Base-by-base conservation (phyloP, 2,113 vertebrate species). In the Glareola pratincola region DNA sequence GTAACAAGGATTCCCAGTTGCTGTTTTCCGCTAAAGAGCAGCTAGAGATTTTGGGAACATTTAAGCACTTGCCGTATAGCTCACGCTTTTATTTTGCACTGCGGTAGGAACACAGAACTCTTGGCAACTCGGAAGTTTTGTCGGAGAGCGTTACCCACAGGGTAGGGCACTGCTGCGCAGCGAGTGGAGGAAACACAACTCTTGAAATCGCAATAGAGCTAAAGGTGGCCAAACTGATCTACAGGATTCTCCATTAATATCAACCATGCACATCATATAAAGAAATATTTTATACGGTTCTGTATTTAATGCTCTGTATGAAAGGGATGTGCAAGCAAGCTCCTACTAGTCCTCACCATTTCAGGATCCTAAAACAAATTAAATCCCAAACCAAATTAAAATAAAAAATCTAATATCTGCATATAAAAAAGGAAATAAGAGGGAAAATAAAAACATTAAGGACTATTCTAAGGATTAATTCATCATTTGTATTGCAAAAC, bases 401-500 rank as follows among this genome's bases (percentile, higher is more conserved):
- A 24, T 4, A 7, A 48, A 71, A 68, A 69, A 82, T 18, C 26
- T 29, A 56, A 27, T 21, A 89, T 62, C 43, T 62, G 32, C 64
- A 89, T 22, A 48, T 34, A 24, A 51, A 83, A 90, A 60, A 72
- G 13, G 9, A 92, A 68, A 14, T 14, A 89, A 85, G 36, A 72
- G 6, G 75, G 34, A 69, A 95, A 92, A 92, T 24, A 88, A 86
- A 83, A 93, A 86, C 63, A 41, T 78, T 75, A 87, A 45, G n/a
- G 72, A 63, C 64, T 75, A 72, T 66, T 91, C 66, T 64, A 53
- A 96, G 51, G 78, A 95, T 95, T 96, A 89, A 89, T 87, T 94
- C 8, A 1, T 79, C 77, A 88, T 80, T 77, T 94, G 68, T 85
- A 86, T 37, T 71, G 89, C 77, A 92, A 96, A 95, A 74, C 45